These are phyloP conservation scores for Odontocerum albicorne DNA, from an alignment of 2,888 invertebrate genomes.

Conservation along the genomic window DNA sequence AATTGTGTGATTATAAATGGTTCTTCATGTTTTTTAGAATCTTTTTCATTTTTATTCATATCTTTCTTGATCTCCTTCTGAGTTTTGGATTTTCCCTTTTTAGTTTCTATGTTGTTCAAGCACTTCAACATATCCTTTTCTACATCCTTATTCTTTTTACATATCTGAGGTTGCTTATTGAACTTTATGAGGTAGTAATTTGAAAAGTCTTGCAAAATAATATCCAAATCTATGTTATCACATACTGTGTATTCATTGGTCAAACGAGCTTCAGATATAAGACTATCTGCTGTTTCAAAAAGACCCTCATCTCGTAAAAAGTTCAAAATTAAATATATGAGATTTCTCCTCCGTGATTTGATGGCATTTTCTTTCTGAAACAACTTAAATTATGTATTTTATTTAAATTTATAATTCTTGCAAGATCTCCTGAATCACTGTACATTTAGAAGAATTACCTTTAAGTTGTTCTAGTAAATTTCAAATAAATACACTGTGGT, in stretches of 20 bases:
- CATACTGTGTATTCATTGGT: constrained; percentile 73
- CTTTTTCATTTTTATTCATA: constrained; percentile 8
- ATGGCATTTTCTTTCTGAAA: constrained; percentile 16
- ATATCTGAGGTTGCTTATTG: constrained; percentile 82
- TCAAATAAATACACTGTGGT: too few species aligned
- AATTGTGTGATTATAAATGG: constrained; percentile 21
- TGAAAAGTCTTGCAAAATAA: constrained; percentile 86
- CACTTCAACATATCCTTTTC: constrained; percentile 20
- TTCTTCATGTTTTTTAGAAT: constrained; percentile 7
- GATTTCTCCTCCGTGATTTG: constrained; percentile 47
- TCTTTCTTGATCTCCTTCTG: constrained; percentile 2
- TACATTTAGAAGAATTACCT: too few species aligned
- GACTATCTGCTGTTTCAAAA: constrained; percentile 62
- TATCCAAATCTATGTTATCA: constrained; percentile 89
- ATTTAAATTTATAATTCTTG: too few species aligned
- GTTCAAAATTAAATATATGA: constrained; percentile 66
- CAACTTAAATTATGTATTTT: constrained; percentile 2
- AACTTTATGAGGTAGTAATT: constrained; percentile 84
- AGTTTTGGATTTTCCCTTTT: constrained; percentile 10
- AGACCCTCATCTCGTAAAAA: constrained; percentile 70
- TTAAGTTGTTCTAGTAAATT: too few species aligned
- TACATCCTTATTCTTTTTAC: constrained; percentile 56
- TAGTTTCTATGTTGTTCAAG: background rate
- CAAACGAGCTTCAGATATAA: constrained; percentile 74
- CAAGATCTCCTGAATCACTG: too few species aligned